Conservation (phyloP, 2,888 invertebrate genomes). For the Harmothoe impar region DNA sequence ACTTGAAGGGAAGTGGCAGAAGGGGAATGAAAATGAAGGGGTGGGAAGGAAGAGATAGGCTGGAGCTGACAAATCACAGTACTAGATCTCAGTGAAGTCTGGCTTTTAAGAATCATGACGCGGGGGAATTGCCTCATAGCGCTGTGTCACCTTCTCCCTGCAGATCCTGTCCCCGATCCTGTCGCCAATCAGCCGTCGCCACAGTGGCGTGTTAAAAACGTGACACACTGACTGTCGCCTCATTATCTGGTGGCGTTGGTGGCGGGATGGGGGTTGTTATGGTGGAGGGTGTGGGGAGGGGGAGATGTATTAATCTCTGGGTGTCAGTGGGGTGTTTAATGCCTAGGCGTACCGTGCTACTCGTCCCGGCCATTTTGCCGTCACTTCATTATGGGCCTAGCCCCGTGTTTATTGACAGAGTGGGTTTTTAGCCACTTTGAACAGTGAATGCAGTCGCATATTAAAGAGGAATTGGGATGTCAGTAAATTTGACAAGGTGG, state of each 20-base stretch:
- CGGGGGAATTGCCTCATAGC: background rate
- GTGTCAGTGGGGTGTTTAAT: conserved; percentile 39
- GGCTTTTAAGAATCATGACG: conserved; percentile 21
- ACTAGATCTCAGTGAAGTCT: conserved; percentile 15
- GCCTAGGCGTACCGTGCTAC: background rate
- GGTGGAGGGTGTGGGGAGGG: too few relatives aligned
- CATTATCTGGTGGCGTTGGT: background rate
- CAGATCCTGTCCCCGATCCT: conserved; percentile 22
- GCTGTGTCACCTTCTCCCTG: background rate
- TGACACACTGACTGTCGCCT: conserved; percentile 29
- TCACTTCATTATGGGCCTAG: conserved; percentile 46
- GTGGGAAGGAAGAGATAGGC: background rate
- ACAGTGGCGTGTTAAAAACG: conserved; percentile 28
- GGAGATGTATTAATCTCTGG: conserved; percentile 35
- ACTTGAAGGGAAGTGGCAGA: background rate
- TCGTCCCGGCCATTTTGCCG: background rate
- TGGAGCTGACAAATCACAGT: conserved; percentile 31
- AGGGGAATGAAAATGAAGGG: background rate
- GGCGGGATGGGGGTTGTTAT: too few relatives aligned
- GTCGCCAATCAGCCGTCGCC: background rate
- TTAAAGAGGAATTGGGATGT: background rate
- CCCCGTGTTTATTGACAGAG: background rate
- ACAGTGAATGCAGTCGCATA: background rate
- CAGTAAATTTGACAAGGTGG: conserved; percentile 13
- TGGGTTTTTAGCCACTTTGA: conserved; percentile 1